phyloP scores from a whole-genome alignment of 2,113 vertebrate genomes.

The Solea solea region DNA sequence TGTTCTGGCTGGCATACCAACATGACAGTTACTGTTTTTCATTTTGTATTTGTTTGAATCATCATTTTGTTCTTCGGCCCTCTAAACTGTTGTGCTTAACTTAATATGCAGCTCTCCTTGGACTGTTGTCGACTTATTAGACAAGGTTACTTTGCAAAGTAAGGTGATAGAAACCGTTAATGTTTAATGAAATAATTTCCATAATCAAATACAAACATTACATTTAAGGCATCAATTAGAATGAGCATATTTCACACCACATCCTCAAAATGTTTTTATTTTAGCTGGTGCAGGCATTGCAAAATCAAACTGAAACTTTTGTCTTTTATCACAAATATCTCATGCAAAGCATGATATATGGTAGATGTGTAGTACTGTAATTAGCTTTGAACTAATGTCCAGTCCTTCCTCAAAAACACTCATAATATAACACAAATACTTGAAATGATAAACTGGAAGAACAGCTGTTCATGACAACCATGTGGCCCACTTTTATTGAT shows the following conservation, averaged over 20 bases:
- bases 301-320: constrained; percentile 11
- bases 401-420: no score
- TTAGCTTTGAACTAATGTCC: constrained; percentile 40
- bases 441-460: constrained; percentile 60
- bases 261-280: background rate
- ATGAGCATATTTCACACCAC: no score
- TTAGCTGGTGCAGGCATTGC: no score
- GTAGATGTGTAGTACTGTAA: constrained; percentile 24
- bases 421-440: constrained; percentile 54
- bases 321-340: constrained; percentile 17
- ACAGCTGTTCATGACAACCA: constrained; percentile 71
- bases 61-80: constrained; percentile 11
- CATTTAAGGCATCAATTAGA: background rate
- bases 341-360: constrained; percentile 1
- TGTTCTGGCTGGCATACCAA: constrained; percentile 21
- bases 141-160: constrained; percentile 5
- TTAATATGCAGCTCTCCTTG: constrained; percentile 13
- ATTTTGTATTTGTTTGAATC: constrained; percentile 46
- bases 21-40: constrained; percentile 42
- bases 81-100: constrained; percentile 8
- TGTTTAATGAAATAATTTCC: background rate
- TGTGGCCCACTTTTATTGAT: no score
- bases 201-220: background rate
- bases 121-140: background rate
- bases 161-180: background rate